Conservation (phyloP, 2,888 invertebrate genomes). For the Athetis lepigone region DNA sequence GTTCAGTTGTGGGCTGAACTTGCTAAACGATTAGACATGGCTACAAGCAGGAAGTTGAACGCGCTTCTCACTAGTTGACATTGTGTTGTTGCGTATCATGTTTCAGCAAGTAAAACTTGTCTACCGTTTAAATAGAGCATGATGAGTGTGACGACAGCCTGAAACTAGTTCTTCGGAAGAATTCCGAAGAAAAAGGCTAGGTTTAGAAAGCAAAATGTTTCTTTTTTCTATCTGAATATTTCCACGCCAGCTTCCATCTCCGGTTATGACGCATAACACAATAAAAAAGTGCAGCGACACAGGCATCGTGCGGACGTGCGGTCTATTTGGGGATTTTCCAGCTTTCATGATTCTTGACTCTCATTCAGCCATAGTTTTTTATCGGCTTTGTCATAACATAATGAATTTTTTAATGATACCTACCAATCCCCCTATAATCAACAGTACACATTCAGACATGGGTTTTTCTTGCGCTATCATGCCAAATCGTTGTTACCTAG, state of each 20-base stretch:
- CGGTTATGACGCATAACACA: neutral
- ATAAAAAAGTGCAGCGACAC: conserved; percentile 22
- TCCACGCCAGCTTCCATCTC: neutral
- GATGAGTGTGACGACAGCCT: neutral
- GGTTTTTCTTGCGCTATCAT: conserved; percentile 39
- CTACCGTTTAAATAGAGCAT: conserved; percentile 1
- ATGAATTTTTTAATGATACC: conserved; percentile 42
- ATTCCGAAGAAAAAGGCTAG: neutral
- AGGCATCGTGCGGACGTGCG: neutral
- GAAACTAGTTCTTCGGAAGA: neutral
- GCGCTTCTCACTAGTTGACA: conserved; percentile 25
- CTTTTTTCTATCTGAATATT: neutral
- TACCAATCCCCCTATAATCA: conserved; percentile 23
- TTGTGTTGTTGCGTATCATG: conserved; percentile 17
- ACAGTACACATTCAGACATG: conserved; percentile 12
- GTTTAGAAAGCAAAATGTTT: neutral
- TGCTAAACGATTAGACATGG: conserved; percentile 62
- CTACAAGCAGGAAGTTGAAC: conserved; percentile 52
- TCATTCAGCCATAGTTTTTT: conserved; percentile 41
- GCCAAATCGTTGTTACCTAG: conserved; percentile 16
- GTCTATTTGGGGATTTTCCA: conserved; percentile 39
- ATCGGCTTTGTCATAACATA: conserved; percentile 31
- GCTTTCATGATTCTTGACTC: conserved; percentile 30
- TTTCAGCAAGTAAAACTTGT: conserved; percentile 28
- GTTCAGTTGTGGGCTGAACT: conserved; percentile 49